These are phyloP conservation scores for Aspiorhynchus laticeps DNA, from an alignment of 2,113 vertebrate genomes.

Conservation along the genomic window DNA sequence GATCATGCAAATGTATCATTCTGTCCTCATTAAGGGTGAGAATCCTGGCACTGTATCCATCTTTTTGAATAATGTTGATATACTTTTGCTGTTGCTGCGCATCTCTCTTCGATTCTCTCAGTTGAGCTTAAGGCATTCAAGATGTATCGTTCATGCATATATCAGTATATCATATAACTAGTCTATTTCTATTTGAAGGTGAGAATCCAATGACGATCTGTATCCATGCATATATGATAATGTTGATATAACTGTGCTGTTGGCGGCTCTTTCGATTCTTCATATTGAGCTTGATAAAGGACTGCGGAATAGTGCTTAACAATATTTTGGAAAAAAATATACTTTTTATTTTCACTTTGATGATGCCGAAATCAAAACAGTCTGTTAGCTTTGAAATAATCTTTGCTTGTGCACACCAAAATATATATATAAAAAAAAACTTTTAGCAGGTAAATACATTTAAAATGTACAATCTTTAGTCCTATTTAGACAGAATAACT, in stretches of 20 bases:
- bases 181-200: too few species aligned
- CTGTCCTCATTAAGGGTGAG: slow-evolving; percentile 48
- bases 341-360: neutral
- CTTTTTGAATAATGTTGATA: slow-evolving; percentile 31
- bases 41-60: slow-evolving; percentile 6
- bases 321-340: neutral
- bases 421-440: neutral
- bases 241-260: slow-evolving; percentile 16
- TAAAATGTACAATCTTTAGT: neutral
- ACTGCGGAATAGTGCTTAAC: neutral
- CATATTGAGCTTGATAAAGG: slow-evolving; percentile 6
- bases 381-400: neutral
- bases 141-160: too few species aligned
- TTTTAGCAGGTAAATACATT: neutral
- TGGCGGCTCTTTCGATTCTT: neutral
- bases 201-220: too few species aligned
- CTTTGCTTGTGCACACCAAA: neutral
- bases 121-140: too few species aligned
- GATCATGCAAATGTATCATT: slow-evolving; percentile 51
- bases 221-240: too few species aligned
- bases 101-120: neutral
- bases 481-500: neutral
- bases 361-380: neutral
- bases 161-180: too few species aligned
- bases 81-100: slow-evolving; percentile 6